Evolutionary conservation across 2,888 invertebrate species (phyloP).

Genomic region (Petrophora chlorosata): DNA sequence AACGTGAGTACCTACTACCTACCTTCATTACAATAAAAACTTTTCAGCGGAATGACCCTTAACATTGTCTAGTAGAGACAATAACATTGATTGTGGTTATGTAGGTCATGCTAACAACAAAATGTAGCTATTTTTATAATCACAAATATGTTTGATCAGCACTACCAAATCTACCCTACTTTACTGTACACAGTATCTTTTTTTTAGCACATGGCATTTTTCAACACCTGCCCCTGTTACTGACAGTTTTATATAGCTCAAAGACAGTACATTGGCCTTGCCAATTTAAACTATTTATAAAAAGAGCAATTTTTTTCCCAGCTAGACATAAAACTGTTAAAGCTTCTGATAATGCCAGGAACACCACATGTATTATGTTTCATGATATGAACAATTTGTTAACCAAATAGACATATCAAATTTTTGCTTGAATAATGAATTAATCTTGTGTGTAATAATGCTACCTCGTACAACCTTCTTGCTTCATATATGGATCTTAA

Average conservation of each 20-base stretch:
- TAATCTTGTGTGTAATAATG: too few relatives aligned
- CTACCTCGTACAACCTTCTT: constrained; percentile 27
- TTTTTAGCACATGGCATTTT: constrained; percentile 10
- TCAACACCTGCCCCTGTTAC: constrained; percentile 1
- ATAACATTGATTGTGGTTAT: constrained; percentile 35
- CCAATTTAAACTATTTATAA: constrained; percentile 9
- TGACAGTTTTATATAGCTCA: not conserved
- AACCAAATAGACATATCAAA: too few relatives aligned
- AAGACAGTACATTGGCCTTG: constrained; percentile 10
- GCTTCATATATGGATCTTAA: constrained; percentile 15
- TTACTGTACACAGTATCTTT: too few relatives aligned
- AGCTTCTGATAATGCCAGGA: too few relatives aligned
- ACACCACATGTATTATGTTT: too few relatives aligned
- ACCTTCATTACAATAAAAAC: not conserved
- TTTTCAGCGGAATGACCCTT: constrained; percentile 4
- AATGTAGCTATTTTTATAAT: constrained; percentile 43
- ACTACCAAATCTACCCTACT: constrained; percentile 7
- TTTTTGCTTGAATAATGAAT: too few relatives aligned
- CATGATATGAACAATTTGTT: too few relatives aligned
- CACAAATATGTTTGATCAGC: constrained; percentile 36
- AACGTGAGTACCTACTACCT: constrained; percentile 72
- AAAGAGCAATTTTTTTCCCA: constrained; percentile 13
- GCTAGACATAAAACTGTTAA: too few relatives aligned
- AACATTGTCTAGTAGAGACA: constrained; percentile 4
- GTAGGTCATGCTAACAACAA: constrained; percentile 53